Base-by-base conservation (phyloP, 2,113 vertebrate species). In the Naja naja region DNA sequence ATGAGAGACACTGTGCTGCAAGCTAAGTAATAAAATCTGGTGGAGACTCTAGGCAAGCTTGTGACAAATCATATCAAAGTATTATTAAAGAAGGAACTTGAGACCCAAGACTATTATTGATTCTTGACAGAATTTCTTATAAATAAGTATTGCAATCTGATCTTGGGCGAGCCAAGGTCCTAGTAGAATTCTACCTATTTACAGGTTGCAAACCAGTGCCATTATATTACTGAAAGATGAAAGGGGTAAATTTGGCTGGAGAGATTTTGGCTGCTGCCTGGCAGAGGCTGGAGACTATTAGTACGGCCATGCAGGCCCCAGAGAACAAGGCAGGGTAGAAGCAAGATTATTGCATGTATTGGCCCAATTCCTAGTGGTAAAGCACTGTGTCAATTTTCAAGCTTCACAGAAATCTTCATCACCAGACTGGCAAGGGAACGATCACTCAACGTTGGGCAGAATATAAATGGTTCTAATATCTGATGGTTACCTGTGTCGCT, bases 61-160 rank as follows among this genome's bases (percentile, higher is more conserved):
- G 98, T 98, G 98, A 98, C 98, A 98, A 98, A 98, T 98, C 98
- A 98, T 98, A 98, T 98, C 98, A 98, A 98, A 98, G 98, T 98
- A 98, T 98, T 98, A 98, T 98, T 98, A 99, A 98, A 98, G 98
- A 98, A 98, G 98, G 98, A 98, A 98, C 97, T 98, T 97, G 97
- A 98, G 98, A 98, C 98, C 97, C 97, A 97, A 97, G 97, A 98
- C 98, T 98, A 98, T 98, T 99, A 98, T 98, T 98, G 98, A 99
- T 98, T 98, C 98, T 98, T 98, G 98, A 98, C 98, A 98, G 98
- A 98, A 98, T 98, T 98, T 98, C 98, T 98, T 98, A 98, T 98
- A 98, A 98, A 98, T 98, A 98, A 98, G 98, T 98, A 98, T 97
- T 98, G 98, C 98, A 98, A 98, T 99, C 98, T 98, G 98, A 98